phyloP scores from a whole-genome alignment of 1,140 invertebrate genomes.

The Meloidogyne chitwoodi region DNA sequence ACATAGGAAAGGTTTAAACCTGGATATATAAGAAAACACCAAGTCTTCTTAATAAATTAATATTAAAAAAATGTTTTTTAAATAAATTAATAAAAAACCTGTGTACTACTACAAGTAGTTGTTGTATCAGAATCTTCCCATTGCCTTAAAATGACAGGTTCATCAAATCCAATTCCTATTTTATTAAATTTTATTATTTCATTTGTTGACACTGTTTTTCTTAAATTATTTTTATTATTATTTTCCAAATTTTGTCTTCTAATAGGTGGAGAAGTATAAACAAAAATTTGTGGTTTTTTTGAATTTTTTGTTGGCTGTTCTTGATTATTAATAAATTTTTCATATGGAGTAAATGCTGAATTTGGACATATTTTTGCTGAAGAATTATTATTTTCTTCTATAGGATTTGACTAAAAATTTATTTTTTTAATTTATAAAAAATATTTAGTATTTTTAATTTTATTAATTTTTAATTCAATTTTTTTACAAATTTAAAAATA shows the following conservation, averaged over 20 bases:
- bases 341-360: slow-evolving; percentile 16
- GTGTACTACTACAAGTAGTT: not conserved
- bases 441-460: no score
- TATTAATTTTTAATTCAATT: no score
- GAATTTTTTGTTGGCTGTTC: slow-evolving; percentile 1
- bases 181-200: slow-evolving; percentile 2
- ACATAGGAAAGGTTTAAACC: no score
- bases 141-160: slow-evolving; percentile 14
- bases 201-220: not conserved
- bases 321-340: not conserved
- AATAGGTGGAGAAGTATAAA: not conserved
- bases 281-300: not conserved
- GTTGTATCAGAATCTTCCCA: not conserved
- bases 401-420: not conserved
- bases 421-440: no score
- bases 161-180: not conserved
- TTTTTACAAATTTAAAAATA: no score
- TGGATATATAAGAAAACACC: no score
- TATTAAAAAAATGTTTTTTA: no score
- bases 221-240: not conserved
- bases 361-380: not conserved
- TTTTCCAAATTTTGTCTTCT: not conserved
- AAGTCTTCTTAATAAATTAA: no score
- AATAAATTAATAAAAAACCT: no score
- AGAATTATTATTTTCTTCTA: not conserved